Percentiles rank a stretch among this genome's conserved stretches.
These are phyloP conservation scores for Drosophila bifasciata DNA, from an alignment of 1,140 invertebrate species.

Conservation along the genomic window DNA sequence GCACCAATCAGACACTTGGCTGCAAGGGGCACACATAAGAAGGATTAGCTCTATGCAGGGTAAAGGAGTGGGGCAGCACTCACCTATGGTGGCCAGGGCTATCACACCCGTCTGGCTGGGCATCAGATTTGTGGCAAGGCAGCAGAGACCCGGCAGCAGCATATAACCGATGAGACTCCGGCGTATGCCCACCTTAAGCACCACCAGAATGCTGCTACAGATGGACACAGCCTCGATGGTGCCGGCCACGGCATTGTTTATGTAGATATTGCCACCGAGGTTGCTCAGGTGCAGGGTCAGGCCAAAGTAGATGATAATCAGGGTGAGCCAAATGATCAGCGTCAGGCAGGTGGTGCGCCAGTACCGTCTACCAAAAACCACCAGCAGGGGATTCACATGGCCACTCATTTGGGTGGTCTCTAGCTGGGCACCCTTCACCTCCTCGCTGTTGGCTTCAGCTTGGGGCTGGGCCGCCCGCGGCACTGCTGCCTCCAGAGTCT, in stretches of 20 bases:
- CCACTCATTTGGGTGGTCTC: background rate
- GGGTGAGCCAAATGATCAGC: conserved; percentile 88
- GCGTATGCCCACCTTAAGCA: conserved; percentile 88
- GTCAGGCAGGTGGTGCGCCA: conserved; percentile 87
- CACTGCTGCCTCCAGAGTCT: conserved; percentile 85
- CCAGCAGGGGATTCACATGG: conserved; percentile 85
- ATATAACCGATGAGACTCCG: conserved; percentile 87
- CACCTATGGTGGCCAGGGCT: conserved; percentile 86
- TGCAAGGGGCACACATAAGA: conserved; percentile 15
- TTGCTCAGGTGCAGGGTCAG: conserved; percentile 89
- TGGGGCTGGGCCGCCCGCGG: conserved; percentile 36
- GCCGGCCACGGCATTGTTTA: conserved; percentile 88
- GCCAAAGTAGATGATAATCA: conserved; percentile 90
- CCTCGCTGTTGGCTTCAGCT: conserved; percentile 22
- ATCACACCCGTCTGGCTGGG: conserved; percentile 84
- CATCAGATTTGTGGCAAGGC: conserved; percentile 86
- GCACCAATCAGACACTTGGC: conserved; percentile 89
- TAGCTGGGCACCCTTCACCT: conserved; percentile 10
- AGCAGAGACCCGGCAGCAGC: conserved; percentile 87
- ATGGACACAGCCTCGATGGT: conserved; percentile 88
- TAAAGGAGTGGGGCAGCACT: no score
- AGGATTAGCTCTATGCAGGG: background rate
- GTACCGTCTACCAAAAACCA: conserved; percentile 87
- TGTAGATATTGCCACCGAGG: conserved; percentile 87
- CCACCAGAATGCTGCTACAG: conserved; percentile 88